Base-by-base conservation (phyloP, 2,888 invertebrate genomes). In the Terebella lapidaria region DNA sequence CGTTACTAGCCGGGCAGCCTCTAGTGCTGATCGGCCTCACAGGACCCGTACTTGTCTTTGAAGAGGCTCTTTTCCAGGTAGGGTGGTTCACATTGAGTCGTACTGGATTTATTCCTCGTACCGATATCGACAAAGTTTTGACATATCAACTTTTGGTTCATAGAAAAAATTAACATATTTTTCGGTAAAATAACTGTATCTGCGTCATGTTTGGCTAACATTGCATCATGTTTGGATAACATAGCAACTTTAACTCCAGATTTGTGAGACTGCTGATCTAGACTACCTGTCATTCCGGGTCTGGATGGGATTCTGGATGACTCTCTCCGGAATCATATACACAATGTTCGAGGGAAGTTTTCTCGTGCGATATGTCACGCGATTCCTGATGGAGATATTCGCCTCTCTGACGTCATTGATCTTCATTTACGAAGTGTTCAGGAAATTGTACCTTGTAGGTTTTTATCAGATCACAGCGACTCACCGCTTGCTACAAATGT, bases 361-460 rank as follows among this genome's bases (percentile, higher is more conserved):
- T 5, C 87, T 95, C 60, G 92, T 97, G 3, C 90, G 92, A 69
- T 86, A 90, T 73, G 90, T 95, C 68, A 91, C 92, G 1, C 86
- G 96, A 60, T 99, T 97, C 82, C 94, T 94, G 0, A 94, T 97
- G 81, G 97, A 99, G 81, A 94, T 97, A 57, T 97, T 97, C 81
- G 93, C 96, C 2, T 91, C 93, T 20, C 85, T 99, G 60, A 97
- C 99, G 71, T 95, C 96, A 0, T 83, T 95, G 68, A 89, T 99
- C 71, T 96, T 96, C 81, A 94, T 99, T 71, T 89, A 73, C 62
- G 79, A 80, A 70, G 77, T 77, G 28, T 71, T 80, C 63, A 73
- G 75, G 57, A 80, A 80, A 64, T 83, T 94, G 62, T 85, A 88
- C 64, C 87, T 87, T 67, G 84, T 85, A 67, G 71, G 73, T 47